Evolutionary conservation across 2,113 vertebrate genomes (phyloP), one percentile per base, ranked within the genome.

Genomic region (Gobiocypris rarus): DNA sequence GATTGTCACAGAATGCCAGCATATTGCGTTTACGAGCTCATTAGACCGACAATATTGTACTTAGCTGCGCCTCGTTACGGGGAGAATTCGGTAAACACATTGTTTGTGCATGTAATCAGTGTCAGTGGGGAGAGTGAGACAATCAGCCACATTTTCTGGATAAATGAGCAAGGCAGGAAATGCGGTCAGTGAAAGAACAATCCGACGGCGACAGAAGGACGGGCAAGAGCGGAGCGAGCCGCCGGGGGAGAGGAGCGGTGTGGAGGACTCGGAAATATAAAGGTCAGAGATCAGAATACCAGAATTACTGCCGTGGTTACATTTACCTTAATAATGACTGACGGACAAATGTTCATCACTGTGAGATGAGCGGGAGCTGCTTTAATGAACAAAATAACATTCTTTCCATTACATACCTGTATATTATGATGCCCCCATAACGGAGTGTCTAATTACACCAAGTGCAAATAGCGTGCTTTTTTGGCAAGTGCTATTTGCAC

Each of bases 31-130:
- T 91, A 89, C 26, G 79, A 91, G 90, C 88, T 91, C 34, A 85
- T 92, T 93, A 92, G 83, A 70, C 86, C 83, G 85, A 90, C 90
- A 91, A 89, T 89, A 91, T 92, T 93, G 87, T 91, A 83, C 90
- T 91, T 91, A 91, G 90, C 89, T 85, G 84, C 86, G 87, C 89
- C 87, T 91, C 87, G 89, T 93, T 93, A 92, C 75, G 69, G 83
- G 71, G 43, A 67, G 85, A 88, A 90, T 90, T 67, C 85, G 34
- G 87, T 91, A 91, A 92, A 92, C 89, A 90, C 88, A 91, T 89
- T 92, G 89, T 92, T 91, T 91, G 86, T 86, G 81, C 58, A 54
- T 87, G 86, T 91, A 89, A 91, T 94, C 90, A 87, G 77, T 89
- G 88, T 91, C 82, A 90, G 75, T 87, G 41, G 86, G n/a, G 41